Conservation (phyloP, 2,888 invertebrate genomes). For the Nemoura dubitans region DNA sequence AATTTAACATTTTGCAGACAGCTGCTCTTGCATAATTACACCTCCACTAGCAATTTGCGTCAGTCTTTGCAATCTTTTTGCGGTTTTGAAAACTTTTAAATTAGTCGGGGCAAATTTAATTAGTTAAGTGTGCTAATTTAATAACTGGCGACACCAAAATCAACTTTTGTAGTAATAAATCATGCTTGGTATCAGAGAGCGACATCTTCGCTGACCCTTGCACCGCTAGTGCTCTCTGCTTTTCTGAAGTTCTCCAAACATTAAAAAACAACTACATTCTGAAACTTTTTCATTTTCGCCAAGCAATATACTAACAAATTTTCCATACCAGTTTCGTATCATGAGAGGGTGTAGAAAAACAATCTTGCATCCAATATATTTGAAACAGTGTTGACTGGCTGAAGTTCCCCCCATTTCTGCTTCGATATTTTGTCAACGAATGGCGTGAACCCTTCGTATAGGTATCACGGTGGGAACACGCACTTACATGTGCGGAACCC, state of each 20-base stretch:
- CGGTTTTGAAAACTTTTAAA: not conserved
- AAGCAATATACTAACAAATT: no score
- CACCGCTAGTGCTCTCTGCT: no score
- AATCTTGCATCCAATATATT: no score
- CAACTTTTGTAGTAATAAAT: not conserved
- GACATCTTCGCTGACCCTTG: not conserved
- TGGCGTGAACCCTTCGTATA: no score
- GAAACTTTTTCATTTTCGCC: no score
- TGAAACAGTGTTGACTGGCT: no score
- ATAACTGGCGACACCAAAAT: not conserved
- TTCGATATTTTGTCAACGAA: no score
- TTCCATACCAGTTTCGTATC: no score
- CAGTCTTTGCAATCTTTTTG: not conserved
- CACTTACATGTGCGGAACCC: not conserved
- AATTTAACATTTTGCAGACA: conserved; percentile 7
- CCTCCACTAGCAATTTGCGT: not conserved
- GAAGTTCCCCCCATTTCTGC: no score
- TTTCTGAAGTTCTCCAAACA: no score
- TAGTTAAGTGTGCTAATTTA: not conserved
- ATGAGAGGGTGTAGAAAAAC: no score
- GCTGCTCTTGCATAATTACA: not conserved
- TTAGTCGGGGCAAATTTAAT: not conserved
- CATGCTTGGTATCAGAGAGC: not conserved
- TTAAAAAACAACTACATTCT: no score
- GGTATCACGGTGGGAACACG: not conserved